Evolutionary conservation across 2,888 invertebrate species (phyloP).

Genomic region (Pseudococcus jackbeardsleyi): DNA sequence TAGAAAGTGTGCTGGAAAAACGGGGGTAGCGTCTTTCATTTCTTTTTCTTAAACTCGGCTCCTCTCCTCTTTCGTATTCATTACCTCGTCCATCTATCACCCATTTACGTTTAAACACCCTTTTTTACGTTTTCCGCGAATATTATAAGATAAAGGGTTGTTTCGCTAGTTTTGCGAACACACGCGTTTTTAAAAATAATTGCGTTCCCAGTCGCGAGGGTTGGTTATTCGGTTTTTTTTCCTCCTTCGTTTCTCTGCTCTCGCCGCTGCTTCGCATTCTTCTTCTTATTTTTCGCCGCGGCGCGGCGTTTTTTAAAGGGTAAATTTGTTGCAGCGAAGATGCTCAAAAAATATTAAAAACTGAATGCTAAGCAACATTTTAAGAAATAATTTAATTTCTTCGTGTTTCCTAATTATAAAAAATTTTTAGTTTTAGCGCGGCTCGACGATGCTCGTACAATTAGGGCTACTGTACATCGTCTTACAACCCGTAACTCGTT

Average conservation of each 20-base stretch:
- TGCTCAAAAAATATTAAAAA: conserved; percentile 51
- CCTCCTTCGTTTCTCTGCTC: conserved; percentile 42
- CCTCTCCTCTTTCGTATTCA: conserved; percentile 60
- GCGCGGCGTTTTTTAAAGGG: not conserved
- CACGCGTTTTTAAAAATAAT: conserved; percentile 61
- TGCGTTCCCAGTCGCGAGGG: conserved; percentile 21
- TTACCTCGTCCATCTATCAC: conserved; percentile 64
- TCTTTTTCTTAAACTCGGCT: conserved; percentile 62
- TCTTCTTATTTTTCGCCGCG: not conserved
- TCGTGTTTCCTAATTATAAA: conserved; percentile 35
- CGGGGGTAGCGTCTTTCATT: conserved; percentile 63
- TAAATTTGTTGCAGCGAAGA: conserved; percentile 38
- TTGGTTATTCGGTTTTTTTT: conserved; percentile 66
- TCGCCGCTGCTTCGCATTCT: not conserved
- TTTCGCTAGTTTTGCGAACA: conserved; percentile 63
- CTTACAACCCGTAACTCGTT: not conserved
- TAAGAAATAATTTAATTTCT: conserved; percentile 48
- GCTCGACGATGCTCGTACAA: not conserved
- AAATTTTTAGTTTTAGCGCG: conserved; percentile 4
- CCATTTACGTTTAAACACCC: conserved; percentile 64
- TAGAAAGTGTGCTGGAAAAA: conserved; percentile 59
- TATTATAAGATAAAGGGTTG: conserved; percentile 65
- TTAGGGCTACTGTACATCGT: conserved; percentile 14
- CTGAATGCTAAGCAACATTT: conserved; percentile 56
- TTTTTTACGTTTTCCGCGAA: conserved; percentile 61